Evolutionary conservation across 1,140 invertebrate species (phyloP).

Genomic region (Campoletis sonorensis): DNA sequence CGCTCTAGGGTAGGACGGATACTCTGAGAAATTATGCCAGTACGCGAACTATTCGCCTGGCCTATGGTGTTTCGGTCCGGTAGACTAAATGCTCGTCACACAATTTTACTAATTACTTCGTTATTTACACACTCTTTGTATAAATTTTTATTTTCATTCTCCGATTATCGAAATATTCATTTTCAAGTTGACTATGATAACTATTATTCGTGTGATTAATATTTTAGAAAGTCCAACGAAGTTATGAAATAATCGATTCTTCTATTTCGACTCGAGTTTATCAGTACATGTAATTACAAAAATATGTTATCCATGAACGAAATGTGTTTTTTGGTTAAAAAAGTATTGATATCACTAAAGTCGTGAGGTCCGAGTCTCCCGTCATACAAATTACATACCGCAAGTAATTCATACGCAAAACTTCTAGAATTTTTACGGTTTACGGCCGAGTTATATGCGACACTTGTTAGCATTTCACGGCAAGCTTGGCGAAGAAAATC

Average conservation of each 20-base stretch:
- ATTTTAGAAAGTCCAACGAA: too few relatives aligned
- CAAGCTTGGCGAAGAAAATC: slow-evolving; percentile 23
- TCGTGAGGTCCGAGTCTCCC: not conserved
- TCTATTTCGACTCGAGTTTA: too few relatives aligned
- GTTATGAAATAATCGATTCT: too few relatives aligned
- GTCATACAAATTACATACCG: not conserved
- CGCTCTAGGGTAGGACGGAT: not conserved
- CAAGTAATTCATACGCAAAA: not conserved
- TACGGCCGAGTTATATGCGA: not conserved
- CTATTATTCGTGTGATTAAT: too few relatives aligned
- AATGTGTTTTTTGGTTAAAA: not conserved
- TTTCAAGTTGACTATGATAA: too few relatives aligned
- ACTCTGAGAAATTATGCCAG: not conserved
- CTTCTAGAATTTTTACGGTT: not conserved
- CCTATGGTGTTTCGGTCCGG: not conserved
- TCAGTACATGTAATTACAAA: not conserved
- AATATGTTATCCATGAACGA: not conserved
- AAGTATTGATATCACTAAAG: not conserved
- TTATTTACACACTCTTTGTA: too few relatives aligned
- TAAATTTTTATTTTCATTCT: too few relatives aligned
- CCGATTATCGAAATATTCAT: too few relatives aligned
- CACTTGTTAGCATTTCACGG: not conserved
- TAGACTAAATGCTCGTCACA: not conserved
- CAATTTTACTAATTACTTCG: too few relatives aligned
- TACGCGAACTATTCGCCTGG: not conserved